Percentiles rank a stretch among this genome's conserved stretches.
Evolutionary conservation across 2,797 vertebrate species (phyloP).

Genomic region (Sylvilagus floridanus): DNA sequence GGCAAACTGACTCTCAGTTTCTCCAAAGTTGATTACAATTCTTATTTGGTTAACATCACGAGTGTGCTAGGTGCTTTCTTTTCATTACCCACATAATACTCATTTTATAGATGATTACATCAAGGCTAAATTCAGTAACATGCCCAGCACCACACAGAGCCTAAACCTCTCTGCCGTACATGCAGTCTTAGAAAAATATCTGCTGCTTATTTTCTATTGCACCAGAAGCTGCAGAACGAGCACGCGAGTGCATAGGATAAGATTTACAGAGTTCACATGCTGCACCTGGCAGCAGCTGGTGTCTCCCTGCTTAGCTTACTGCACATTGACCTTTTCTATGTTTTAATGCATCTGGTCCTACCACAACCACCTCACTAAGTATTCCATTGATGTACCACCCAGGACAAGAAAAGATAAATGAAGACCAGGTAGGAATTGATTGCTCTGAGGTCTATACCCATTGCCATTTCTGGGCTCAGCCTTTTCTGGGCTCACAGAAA

Average conservation of each 20-base stretch:
- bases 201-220: not conserved
- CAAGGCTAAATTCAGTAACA: not conserved
- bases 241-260: not conserved
- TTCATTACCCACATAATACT: not conserved
- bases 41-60: conserved; percentile 1
- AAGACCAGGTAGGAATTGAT: not conserved
- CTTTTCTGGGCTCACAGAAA: not conserved
- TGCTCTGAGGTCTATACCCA: not conserved
- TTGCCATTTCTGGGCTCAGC: not conserved
- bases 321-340: not conserved
- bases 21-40: conserved; percentile 56
- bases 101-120: not conserved
- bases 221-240: not conserved
- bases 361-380: not conserved
- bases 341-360: not conserved
- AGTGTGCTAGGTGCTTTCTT: not conserved
- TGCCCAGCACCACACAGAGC: not conserved
- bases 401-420: not conserved
- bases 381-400: not conserved
- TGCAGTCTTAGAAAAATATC: not conserved
- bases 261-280: not conserved
- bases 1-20: not conserved
- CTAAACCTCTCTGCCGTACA: not conserved
- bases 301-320: not conserved
- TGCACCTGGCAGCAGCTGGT: not conserved